A percentile compares a stretch with the other conserved stretches of the same genome.
phyloP scores from a whole-genome alignment of 2,797 vertebrate genomes.

The Philypnodon macrostomus region DNA sequence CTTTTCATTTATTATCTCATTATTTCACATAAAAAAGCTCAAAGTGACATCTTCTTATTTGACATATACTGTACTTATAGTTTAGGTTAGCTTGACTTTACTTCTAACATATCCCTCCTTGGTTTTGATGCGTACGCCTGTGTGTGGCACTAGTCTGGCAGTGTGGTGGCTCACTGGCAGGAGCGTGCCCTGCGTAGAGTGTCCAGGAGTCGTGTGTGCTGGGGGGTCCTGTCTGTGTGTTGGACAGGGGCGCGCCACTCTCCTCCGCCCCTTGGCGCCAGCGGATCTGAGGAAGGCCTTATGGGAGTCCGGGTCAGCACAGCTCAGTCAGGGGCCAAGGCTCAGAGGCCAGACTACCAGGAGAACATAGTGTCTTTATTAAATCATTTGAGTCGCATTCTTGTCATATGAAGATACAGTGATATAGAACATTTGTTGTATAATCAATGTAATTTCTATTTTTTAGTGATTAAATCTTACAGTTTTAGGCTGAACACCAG shows the following conservation, averaged over 20 bases:
- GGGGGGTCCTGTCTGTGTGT: constrained; percentile 79
- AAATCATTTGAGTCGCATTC: constrained; percentile 32
- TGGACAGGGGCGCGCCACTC: constrained; percentile 72
- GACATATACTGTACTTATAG: constrained; percentile 2
- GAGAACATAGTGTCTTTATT: constrained; percentile 6
- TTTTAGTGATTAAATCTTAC: background rate
- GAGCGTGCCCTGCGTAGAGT: constrained; percentile 70
- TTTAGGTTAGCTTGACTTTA: constrained; percentile 5
- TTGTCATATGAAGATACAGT: constrained; percentile 30
- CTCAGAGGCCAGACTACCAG: constrained; percentile 11
- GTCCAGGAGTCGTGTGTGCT: constrained; percentile 78
- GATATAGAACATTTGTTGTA: too few species aligned
- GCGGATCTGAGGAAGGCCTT: constrained; percentile 82
- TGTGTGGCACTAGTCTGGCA: constrained; percentile 70
- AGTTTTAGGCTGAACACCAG: too few species aligned
- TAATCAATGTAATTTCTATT: too few species aligned
- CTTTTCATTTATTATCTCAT: background rate
- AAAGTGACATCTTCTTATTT: background rate
- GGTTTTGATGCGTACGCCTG: constrained; percentile 27
- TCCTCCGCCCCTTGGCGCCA: constrained; percentile 72
- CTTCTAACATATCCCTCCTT: constrained; percentile 27
- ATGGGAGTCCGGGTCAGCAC: constrained; percentile 81
- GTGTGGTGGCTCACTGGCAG: constrained; percentile 76
- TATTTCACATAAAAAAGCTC: constrained; percentile 8
- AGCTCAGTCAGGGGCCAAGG: constrained; percentile 47